phyloP scores from a whole-genome alignment of 2,113 vertebrate genomes.

The Tragulus kanchil region DNA sequence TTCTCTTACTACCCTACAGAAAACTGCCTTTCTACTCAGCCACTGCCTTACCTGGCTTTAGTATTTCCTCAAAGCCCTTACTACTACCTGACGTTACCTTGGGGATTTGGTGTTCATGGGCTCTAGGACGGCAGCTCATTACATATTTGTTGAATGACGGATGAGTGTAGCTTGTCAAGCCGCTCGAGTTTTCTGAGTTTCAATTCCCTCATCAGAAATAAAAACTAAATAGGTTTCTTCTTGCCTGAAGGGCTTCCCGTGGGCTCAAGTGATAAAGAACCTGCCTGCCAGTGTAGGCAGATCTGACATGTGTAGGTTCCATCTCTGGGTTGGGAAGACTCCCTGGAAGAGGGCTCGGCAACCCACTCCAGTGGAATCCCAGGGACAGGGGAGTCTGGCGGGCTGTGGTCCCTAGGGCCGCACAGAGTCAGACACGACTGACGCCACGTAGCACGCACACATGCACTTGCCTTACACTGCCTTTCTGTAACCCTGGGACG shows the following conservation, averaged over 20 bases:
- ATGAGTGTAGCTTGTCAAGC: background rate
- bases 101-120: background rate
- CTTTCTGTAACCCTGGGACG: background rate
- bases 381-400: background rate
- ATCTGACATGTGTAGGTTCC: background rate
- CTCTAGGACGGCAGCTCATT: background rate
- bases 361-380: background rate
- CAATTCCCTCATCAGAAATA: background rate
- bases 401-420: background rate
- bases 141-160: background rate
- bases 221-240: background rate
- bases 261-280: background rate
- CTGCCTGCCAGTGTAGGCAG: background rate
- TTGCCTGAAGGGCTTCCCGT: background rate
- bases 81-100: background rate
- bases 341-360: background rate
- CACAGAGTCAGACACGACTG: background rate
- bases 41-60: background rate
- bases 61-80: background rate
- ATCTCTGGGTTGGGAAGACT: background rate
- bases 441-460: background rate
- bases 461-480: background rate
- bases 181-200: background rate
- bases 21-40: background rate
- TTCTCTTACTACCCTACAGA: background rate